Percentiles rank a stretch among this genome's conserved stretches.
phyloP scores from a whole-genome alignment of 2,797 vertebrate genomes.

The Enteromius trimaculatus region DNA sequence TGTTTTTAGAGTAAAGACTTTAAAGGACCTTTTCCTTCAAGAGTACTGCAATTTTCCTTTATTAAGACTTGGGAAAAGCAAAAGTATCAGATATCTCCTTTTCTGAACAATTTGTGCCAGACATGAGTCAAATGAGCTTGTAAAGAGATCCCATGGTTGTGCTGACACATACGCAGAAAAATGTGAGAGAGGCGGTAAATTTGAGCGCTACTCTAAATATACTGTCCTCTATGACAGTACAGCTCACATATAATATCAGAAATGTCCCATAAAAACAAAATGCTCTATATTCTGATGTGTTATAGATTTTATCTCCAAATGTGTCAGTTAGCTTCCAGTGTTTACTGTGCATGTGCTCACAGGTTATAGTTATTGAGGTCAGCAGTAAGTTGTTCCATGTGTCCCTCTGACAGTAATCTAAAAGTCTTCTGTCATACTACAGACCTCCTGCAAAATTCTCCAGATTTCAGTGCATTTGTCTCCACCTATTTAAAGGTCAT shows the following conservation, averaged over 20 bases:
- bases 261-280: slow-evolving; percentile 1
- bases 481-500: neutral
- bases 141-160: slow-evolving; percentile 53
- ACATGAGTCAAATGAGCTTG: slow-evolving; percentile 64
- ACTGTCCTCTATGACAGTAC: neutral
- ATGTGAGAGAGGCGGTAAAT: slow-evolving; percentile 5
- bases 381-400: slow-evolving; percentile 20
- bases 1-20: slow-evolving; percentile 39
- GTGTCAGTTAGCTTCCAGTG: neutral
- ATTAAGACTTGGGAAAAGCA: slow-evolving; percentile 65
- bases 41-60: slow-evolving; percentile 66
- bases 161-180: slow-evolving; percentile 45
- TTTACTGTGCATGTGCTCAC: neutral
- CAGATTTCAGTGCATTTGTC: slow-evolving; percentile 20
- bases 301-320: slow-evolving; percentile 15
- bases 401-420: slow-evolving; percentile 35
- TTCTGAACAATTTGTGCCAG: slow-evolving; percentile 65
- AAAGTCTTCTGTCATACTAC: slow-evolving; percentile 18
- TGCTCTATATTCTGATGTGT: slow-evolving; percentile 11
- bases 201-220: slow-evolving; percentile 22
- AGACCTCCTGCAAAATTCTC: slow-evolving; percentile 24
- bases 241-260: slow-evolving; percentile 6
- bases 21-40: slow-evolving; percentile 56
- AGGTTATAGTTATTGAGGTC: slow-evolving; percentile 15
- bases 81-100: slow-evolving; percentile 66